Base-by-base conservation (phyloP, 1,140 invertebrate genomes). In the Philopotamus ludificatus region DNA sequence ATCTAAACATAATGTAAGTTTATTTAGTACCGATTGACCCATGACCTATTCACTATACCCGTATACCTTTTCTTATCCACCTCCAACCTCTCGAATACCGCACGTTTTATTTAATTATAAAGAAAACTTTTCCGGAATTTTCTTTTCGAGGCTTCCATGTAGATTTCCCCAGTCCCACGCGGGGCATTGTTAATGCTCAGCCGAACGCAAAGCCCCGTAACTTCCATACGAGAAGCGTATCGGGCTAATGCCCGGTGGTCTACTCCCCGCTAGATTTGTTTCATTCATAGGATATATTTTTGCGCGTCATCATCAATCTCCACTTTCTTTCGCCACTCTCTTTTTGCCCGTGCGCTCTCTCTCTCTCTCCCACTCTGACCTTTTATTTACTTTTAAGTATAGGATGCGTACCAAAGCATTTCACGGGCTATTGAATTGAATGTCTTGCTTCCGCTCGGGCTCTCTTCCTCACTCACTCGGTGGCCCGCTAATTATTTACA, bases 371-470 rank as follows among this genome's bases (percentile, higher is more conserved):
- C 34, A 26, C 61, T 54, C 42, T 49, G 61, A 63, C 50, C 61
- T 63, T 63, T 63, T 63, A 63, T 63, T 63, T 63, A 63, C 61
- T 63, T 63, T 63, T 63, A 63, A 63, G 61, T 63, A 42, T 39
- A 54, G 51, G 61, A 63, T 54, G 61, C 51, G 50, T 44, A 63
- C 28, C 61, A 53, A 63, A 54, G 50, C 45, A 54, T 63, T 63
- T 63, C 55, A 63, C 61, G 61, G 47, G 61, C 61, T 63, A 63
- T 63, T 63, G 61, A 53, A 63, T 63, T 54, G 61, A 63, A 63
- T 63, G 61, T 54, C 61, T 54, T 53, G 45, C 44, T 63, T 63
- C 61, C 50, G 61, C 44, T 63, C 39, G 16, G 28, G 39, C 26
- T 45, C 60, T 51, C 28, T 39, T 12, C 45, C 61, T 47, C 44